Base-by-base conservation (phyloP, 2,113 vertebrate genomes). In the Mustela lutreola region DNA sequence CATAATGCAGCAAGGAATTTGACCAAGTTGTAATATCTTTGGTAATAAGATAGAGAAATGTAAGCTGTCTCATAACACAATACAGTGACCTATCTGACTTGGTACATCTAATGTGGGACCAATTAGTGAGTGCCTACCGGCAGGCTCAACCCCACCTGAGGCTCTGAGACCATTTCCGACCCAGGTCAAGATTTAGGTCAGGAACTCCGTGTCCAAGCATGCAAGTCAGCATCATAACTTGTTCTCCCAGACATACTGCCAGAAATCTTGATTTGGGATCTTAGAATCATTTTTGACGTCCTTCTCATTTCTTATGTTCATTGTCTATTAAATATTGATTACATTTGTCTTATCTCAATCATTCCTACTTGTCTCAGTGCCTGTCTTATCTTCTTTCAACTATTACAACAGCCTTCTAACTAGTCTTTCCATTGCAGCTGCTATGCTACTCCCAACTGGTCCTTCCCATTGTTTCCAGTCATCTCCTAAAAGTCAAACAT, bases 51-150 rank as follows among this genome's bases (percentile, higher is more conserved):
- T 11, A 15, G 50, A 70, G 71, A 79, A 9, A 14, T 73, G 6
- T 45, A 94, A 85, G n/a, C 19, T 90, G 33, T n/a, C 56, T 93
- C 21, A 24, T 58, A 60, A 82, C 33, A 63, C 53, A 73, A 70
- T 18, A 31, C 79, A 24, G 7, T 86, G 86, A 97, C 62, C 91
- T 89, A 0, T 73, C 53, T 63, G 84, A 83, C n/a, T 92, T 28
- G 48, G 24, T 31, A 28, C 33, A 75, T 75, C 16, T 91, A 86
- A 73, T 18, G 1, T 85, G 93, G 91, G 91, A 65, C 93, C 91
- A 93, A 85, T 97, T 94, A 89, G 12, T 45, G 50, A 78, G 24
- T 39, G 39, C 10, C 80, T 58, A 73, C 50, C 28, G 75, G 96
- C 80, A 95, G 56, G 39, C 22, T 92, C 19, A 12, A 28, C 48